Percentiles rank a stretch among this genome's conserved stretches.
These are phyloP conservation scores for Trachelus tabidus DNA, from an alignment of 2,888 invertebrate genomes.

Conservation along the genomic window DNA sequence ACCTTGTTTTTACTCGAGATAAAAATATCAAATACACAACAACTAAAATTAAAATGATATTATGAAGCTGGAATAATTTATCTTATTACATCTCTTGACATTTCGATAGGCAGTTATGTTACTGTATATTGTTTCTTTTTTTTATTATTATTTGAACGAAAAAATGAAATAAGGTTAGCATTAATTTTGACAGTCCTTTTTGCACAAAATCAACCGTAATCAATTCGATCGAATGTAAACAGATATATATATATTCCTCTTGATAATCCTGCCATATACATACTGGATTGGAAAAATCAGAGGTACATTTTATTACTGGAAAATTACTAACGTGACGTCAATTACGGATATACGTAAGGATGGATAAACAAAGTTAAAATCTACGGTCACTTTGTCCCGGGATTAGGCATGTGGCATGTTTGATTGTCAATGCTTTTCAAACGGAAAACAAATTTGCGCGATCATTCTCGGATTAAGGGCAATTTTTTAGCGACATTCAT, in stretches of 20 bases:
- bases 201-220: neutral
- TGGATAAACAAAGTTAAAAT: neutral
- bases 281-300: neutral
- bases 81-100: neutral
- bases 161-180: neutral
- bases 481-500: neutral
- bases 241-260: neutral
- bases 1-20: neutral
- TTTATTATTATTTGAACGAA: neutral
- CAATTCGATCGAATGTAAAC: neutral
- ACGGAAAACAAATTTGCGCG: too few relatives aligned
- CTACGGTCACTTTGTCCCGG: neutral
- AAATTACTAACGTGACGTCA: neutral
- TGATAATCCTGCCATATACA: neutral
- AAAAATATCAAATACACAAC: neutral
- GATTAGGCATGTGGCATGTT: too few relatives aligned
- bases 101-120: neutral
- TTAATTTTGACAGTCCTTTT: neutral
- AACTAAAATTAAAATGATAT: neutral
- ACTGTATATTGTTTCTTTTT: neutral
- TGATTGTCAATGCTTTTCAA: too few relatives aligned
- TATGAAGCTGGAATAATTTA: neutral
- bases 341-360: neutral
- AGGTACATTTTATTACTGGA: neutral
- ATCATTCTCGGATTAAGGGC: neutral